These are phyloP conservation scores for Heliconius erato DNA, from an alignment of 2,888 invertebrate genomes.

Conservation along the genomic window DNA sequence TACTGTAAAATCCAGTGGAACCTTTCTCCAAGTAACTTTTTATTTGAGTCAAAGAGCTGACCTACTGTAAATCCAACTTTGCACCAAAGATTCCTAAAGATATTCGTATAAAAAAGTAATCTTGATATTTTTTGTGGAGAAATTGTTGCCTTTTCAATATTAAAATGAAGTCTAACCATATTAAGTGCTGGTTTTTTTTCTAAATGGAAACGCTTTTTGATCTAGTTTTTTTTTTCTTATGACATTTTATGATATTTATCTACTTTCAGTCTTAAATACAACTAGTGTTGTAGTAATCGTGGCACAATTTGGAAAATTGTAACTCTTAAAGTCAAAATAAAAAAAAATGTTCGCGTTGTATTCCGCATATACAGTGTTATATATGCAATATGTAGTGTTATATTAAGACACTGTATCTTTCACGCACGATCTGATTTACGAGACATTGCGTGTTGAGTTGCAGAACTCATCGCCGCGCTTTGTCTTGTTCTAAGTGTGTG, in stretches of 20 bases:
- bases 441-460: too few relatives aligned
- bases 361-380: background rate
- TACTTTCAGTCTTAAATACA: background rate
- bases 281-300: background rate
- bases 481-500: too few relatives aligned
- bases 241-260: background rate
- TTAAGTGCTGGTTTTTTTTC: background rate
- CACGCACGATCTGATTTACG: too few relatives aligned
- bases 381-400: too few relatives aligned
- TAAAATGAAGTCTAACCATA: constrained; percentile 11
- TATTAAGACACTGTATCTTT: too few relatives aligned
- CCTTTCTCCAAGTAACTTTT: background rate
- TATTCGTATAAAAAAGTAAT: constrained; percentile 11
- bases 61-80: constrained; percentile 25
- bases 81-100: constrained; percentile 15
- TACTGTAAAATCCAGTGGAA: constrained; percentile 36
- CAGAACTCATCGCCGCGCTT: too few relatives aligned
- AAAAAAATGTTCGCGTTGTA: background rate
- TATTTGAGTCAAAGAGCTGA: constrained; percentile 29
- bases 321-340: too few relatives aligned
- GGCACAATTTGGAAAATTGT: background rate
- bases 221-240: background rate
- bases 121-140: background rate
- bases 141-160: constrained; percentile 20
- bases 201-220: background rate